These are phyloP conservation scores for Onchidella celtica DNA, from an alignment of 2,888 invertebrate genomes.

Conservation along the genomic window DNA sequence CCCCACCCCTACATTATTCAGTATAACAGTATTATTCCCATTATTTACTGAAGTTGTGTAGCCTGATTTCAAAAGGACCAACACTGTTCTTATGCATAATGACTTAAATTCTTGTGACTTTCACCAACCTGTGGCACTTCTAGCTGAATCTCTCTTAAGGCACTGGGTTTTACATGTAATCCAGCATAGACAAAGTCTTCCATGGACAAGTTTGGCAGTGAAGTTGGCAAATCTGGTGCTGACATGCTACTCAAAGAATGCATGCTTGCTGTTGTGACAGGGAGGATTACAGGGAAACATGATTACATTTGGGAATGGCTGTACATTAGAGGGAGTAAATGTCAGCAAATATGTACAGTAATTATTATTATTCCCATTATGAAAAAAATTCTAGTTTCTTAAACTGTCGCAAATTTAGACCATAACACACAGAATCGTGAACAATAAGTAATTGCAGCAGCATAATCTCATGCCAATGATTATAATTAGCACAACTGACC, in stretches of 20 bases:
- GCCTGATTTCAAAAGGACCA: not conserved
- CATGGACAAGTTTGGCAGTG: conserved; percentile 2
- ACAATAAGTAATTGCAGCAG: too few relatives aligned
- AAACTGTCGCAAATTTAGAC: too few relatives aligned
- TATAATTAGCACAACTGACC: too few relatives aligned
- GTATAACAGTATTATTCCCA: too few relatives aligned
- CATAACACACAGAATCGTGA: too few relatives aligned
- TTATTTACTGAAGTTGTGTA: not conserved
- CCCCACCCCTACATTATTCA: too few relatives aligned
- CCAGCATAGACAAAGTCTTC: conserved; percentile 72
- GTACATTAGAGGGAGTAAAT: too few relatives aligned
- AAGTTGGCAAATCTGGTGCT: not conserved
- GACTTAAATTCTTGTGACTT: not conserved
- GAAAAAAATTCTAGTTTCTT: too few relatives aligned
- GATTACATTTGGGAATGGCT: not conserved
- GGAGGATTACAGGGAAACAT: not conserved
- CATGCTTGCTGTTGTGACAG: conserved; percentile 83
- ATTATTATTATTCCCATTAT: too few relatives aligned
- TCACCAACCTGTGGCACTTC: conserved; percentile 90
- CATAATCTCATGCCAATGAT: too few relatives aligned
- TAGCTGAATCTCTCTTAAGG: conserved; percentile 93
- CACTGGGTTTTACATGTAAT: conserved; percentile 88
- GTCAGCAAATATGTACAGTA: too few relatives aligned
- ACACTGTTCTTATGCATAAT: not conserved
- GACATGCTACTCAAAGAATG: conserved; percentile 81